Conservation (phyloP, 2,797 vertebrate genomes). For the Pangasius larnaudii region DNA sequence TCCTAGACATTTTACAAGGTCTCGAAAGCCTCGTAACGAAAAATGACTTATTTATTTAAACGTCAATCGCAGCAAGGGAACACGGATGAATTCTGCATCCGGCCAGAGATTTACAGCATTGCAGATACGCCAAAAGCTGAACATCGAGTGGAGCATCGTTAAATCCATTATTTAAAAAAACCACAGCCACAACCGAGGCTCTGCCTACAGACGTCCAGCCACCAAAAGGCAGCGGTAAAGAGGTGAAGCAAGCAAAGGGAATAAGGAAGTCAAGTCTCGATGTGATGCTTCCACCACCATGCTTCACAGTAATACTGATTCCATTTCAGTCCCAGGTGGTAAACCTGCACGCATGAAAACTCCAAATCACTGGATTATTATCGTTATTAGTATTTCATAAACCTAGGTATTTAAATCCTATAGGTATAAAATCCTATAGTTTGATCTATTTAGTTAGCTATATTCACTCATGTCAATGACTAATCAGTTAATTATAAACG, state of each 20-base stretch:
- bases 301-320: no score
- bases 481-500: not conserved
- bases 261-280: no score
- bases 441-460: not conserved
- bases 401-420: not conserved
- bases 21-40: not conserved
- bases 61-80: no score
- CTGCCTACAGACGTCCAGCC: no score
- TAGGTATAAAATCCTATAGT: not conserved
- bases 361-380: not conserved
- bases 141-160: not conserved
- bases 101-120: not conserved
- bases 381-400: not conserved
- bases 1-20: not conserved
- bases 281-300: no score
- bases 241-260: no score
- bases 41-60: not conserved
- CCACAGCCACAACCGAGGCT: no score
- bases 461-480: not conserved
- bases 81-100: not conserved
- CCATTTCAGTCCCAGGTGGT: not conserved
- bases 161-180: no score
- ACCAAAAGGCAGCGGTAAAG: no score
- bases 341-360: not conserved
- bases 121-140: not conserved